Evolutionary conservation across 2,797 vertebrate species (phyloP).

Genomic region (Gastrophryne carolinensis): DNA sequence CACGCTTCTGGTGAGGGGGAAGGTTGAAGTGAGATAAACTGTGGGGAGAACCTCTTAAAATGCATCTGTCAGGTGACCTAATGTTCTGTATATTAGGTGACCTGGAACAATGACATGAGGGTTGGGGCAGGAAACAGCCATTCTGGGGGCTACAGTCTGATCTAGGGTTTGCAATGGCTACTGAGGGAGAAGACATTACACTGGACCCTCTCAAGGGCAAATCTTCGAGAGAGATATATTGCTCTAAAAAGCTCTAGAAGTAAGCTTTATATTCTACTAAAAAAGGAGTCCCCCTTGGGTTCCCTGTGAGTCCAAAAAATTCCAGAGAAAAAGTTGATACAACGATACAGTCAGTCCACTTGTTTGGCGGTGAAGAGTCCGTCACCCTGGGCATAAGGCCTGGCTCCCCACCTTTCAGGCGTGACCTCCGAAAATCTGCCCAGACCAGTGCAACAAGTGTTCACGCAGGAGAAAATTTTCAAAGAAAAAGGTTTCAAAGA

Average conservation of each 20-base stretch:
- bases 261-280: slow-evolving; percentile 33
- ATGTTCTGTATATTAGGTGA: too few relatives aligned
- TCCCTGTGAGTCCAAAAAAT: slow-evolving; percentile 15
- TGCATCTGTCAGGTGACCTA: too few relatives aligned
- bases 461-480: slow-evolving; percentile 15
- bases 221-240: slow-evolving; percentile 32
- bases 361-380: slow-evolving; percentile 30
- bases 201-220: background rate
- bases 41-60: too few relatives aligned
- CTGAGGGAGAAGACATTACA: background rate
- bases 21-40: too few relatives aligned
- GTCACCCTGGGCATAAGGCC: background rate
- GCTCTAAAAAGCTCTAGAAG: slow-evolving; percentile 39
- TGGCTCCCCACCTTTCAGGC: background rate
- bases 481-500: background rate
- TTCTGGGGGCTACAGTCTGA: too few relatives aligned
- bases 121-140: too few relatives aligned
- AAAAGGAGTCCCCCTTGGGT: slow-evolving; percentile 12
- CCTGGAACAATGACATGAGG: too few relatives aligned
- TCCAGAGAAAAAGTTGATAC: slow-evolving; percentile 50
- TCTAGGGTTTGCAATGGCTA: too few relatives aligned
- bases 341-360: slow-evolving; percentile 51
- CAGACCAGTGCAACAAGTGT: slow-evolving; percentile 39
- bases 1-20: too few relatives aligned
- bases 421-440: background rate